Evolutionary conservation across 2,888 invertebrate species (phyloP).

Genomic region (Molorchus minor): DNA sequence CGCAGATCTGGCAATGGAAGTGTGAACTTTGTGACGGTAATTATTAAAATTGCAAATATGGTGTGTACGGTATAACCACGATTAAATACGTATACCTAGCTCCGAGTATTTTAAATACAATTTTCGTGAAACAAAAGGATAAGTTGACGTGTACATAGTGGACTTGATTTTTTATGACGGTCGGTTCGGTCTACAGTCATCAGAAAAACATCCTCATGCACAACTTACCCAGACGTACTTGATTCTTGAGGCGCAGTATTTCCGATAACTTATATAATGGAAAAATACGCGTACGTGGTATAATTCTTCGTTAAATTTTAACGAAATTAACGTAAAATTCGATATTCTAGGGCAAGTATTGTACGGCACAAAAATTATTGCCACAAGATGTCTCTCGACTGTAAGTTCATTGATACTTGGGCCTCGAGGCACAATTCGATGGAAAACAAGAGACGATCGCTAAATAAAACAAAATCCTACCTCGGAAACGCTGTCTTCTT

Average conservation of each 20-base stretch:
- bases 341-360: slow-evolving; percentile 42
- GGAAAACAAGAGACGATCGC: slow-evolving; percentile 51
- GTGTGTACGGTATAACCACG: no score
- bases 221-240: slow-evolving; percentile 32
- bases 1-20: slow-evolving; percentile 24
- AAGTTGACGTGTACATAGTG: slow-evolving; percentile 40
- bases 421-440: slow-evolving; percentile 57
- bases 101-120: no score
- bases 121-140: slow-evolving; percentile 35
- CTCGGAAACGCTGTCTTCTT: slow-evolving; percentile 96
- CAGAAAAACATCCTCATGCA: slow-evolving; percentile 35
- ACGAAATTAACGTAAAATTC: slow-evolving; percentile 38
- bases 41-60: slow-evolving; percentile 29
- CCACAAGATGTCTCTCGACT: slow-evolving; percentile 73
- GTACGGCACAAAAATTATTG: slow-evolving; percentile 49
- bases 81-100: no score
- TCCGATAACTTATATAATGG: slow-evolving; percentile 40
- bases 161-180: slow-evolving; percentile 37
- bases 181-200: slow-evolving; percentile 28
- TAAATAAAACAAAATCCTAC: slow-evolving; percentile 68
- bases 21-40: slow-evolving; percentile 41
- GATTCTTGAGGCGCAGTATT: slow-evolving; percentile 32
- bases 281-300: slow-evolving; percentile 24
- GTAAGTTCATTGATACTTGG: slow-evolving; percentile 68
- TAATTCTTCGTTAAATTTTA: slow-evolving; percentile 28